Evolutionary conservation across 2,113 vertebrate species (phyloP).

Genomic region (Isurus oxyrinchus): DNA sequence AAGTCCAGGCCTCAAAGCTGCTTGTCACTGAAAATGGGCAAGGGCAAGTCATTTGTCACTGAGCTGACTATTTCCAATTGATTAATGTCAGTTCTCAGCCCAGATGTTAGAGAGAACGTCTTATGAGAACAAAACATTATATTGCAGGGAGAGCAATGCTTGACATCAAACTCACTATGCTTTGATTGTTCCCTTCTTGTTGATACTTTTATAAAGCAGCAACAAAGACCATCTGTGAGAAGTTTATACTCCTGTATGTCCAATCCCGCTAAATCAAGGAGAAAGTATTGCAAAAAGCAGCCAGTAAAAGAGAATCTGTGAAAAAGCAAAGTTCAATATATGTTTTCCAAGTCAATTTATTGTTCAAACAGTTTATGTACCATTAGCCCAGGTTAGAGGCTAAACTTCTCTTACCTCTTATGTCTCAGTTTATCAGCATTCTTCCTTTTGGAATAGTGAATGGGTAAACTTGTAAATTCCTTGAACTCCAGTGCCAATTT

Average conservation of each 20-base stretch:
- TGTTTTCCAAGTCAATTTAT: background rate
- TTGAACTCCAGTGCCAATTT: background rate
- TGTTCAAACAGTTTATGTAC: background rate
- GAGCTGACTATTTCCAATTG: background rate
- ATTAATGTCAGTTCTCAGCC: background rate
- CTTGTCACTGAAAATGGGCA: background rate
- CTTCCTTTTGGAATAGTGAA: background rate
- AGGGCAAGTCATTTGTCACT: too few relatives aligned
- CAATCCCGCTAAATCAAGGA: background rate
- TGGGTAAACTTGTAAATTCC: background rate
- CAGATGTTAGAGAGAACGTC: background rate
- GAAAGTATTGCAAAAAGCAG: background rate
- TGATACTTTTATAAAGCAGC: background rate
- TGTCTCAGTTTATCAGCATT: background rate
- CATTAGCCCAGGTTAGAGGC: background rate
- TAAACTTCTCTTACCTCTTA: background rate
- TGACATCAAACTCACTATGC: constrained; percentile 15
- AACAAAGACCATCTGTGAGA: background rate
- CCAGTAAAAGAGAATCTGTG: background rate
- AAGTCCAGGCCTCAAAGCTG: background rate
- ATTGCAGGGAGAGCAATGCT: background rate
- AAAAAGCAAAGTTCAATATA: background rate
- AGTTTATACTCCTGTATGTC: background rate
- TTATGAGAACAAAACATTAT: background rate
- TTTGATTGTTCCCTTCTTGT: background rate